phyloP scores from a whole-genome alignment of 2,888 invertebrate genomes.

The Nemapogon koenigi region DNA sequence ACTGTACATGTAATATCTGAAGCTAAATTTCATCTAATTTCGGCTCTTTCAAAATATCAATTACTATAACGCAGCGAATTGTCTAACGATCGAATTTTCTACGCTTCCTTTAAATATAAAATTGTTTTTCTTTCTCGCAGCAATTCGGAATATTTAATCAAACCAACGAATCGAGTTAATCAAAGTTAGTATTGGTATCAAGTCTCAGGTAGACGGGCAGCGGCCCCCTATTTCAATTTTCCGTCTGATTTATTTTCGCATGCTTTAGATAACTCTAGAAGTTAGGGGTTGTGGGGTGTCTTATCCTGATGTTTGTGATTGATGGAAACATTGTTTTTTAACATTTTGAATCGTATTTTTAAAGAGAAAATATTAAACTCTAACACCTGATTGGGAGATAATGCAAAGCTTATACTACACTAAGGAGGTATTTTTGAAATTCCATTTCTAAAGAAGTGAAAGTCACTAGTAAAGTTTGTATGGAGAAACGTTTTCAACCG shows the following conservation, averaged over 20 bases:
- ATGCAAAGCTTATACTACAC: too few species aligned
- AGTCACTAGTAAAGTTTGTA: too few species aligned
- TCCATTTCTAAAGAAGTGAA: too few species aligned
- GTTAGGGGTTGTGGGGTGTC: not conserved
- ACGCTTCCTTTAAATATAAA: conserved; percentile 12
- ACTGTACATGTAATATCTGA: too few species aligned
- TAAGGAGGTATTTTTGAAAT: too few species aligned
- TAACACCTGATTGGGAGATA: too few species aligned
- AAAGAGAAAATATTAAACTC: too few species aligned
- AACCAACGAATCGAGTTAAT: conserved; percentile 30
- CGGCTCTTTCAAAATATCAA: too few species aligned
- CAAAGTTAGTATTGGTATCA: conserved; percentile 35
- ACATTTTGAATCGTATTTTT: too few species aligned
- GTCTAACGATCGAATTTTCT: conserved; percentile 4
- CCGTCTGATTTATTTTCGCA: conserved; percentile 47
- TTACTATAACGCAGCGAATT: too few species aligned
- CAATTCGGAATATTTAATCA: conserved; percentile 32
- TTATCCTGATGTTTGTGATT: not conserved
- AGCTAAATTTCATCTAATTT: too few species aligned
- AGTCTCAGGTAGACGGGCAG: conserved; percentile 19
- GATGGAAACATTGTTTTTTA: not conserved
- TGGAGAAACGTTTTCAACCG: too few species aligned
- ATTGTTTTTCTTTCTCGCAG: conserved; percentile 22
- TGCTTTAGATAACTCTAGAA: conserved; percentile 32
- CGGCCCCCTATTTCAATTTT: conserved; percentile 44